Percentiles rank a stretch among this genome's conserved stretches.
phyloP scores from a whole-genome alignment of 2,113 vertebrate genomes.

The Cryptotis parvus region DNA sequence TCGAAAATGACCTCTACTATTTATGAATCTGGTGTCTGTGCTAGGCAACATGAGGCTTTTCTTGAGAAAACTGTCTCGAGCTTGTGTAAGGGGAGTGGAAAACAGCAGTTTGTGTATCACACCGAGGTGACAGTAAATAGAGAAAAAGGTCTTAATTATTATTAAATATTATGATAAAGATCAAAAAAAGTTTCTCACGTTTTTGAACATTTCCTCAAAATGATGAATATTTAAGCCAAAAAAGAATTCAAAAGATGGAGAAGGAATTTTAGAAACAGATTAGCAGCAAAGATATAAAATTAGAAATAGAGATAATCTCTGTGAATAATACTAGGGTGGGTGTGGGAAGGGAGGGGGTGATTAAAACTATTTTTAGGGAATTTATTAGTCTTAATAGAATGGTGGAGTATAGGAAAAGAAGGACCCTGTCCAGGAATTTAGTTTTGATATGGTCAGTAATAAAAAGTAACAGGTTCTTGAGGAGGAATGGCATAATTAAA shows the following conservation, averaged over 20 bases:
- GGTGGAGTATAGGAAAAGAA: background rate
- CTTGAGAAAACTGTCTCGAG: background rate
- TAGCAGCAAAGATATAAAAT: background rate
- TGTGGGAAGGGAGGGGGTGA: background rate
- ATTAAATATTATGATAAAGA: too few relatives aligned
- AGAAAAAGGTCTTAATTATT: too few relatives aligned
- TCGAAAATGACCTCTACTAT: background rate
- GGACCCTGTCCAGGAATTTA: background rate
- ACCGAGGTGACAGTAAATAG: background rate
- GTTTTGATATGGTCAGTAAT: background rate
- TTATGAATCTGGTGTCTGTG: background rate
- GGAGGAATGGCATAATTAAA: background rate
- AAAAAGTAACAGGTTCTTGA: background rate
- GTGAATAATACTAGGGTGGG: too few relatives aligned
- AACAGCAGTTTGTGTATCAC: too few relatives aligned
- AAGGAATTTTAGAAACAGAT: background rate
- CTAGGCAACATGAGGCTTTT: background rate
- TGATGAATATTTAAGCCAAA: slow-evolving; percentile 19
- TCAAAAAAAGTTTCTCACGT: too few relatives aligned
- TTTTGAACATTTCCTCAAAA: too few relatives aligned
- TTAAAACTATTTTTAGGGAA: background rate
- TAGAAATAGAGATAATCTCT: background rate
- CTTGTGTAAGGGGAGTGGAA: background rate
- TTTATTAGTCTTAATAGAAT: background rate
- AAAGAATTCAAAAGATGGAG: background rate